These are phyloP conservation scores for Simalia tracyae DNA, from an alignment of 2,797 vertebrate species.

Conservation along the genomic window DNA sequence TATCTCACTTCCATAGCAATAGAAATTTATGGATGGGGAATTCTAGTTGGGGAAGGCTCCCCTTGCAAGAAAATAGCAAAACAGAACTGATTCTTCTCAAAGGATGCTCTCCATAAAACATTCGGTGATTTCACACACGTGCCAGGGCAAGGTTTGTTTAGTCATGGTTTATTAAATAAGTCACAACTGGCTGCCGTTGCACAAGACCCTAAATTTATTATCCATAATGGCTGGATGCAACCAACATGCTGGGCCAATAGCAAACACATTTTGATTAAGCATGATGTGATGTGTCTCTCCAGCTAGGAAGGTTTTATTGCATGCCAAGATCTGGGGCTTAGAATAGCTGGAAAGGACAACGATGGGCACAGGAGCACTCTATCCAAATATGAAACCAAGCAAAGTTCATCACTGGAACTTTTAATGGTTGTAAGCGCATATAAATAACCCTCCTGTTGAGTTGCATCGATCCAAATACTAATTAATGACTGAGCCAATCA, in stretches of 20 bases:
- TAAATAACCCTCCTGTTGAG: background rate
- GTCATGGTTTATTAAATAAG: no score
- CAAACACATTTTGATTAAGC: no score
- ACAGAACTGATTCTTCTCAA: no score
- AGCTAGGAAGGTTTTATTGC: no score
- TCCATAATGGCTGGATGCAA: no score
- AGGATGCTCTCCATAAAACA: background rate
- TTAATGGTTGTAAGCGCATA: background rate
- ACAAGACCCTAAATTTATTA: no score
- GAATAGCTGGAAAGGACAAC: no score
- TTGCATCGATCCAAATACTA: background rate
- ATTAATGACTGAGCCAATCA: rapidly evolving
- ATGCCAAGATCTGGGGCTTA: background rate
- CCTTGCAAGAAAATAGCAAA: no score
- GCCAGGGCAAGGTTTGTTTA: background rate
- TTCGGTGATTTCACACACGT: background rate
- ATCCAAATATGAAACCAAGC: background rate
- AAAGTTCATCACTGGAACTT: background rate
- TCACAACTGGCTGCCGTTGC: no score
- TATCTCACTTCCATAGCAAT: background rate
- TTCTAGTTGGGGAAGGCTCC: no score
- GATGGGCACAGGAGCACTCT: background rate
- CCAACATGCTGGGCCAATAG: no score
- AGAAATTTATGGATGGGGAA: background rate
- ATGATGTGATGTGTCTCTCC: no score